Percentiles rank a stretch among this genome's conserved stretches.
phyloP scores from a whole-genome alignment of 1,140 invertebrate species.

The Harlomillsia oculata region DNA sequence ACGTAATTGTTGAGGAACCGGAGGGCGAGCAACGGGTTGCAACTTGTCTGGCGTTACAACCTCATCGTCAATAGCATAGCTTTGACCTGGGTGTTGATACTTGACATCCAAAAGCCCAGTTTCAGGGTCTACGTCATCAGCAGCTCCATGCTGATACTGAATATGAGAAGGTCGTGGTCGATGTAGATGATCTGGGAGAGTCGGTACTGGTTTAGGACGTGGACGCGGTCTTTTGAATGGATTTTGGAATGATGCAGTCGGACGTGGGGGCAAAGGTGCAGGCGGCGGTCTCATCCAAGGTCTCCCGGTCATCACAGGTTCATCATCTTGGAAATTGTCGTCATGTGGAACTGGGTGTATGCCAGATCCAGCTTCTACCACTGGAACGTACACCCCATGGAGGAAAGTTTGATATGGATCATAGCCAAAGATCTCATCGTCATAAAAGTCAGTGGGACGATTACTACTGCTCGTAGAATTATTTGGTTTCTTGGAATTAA shows the following conservation, averaged over 20 bases:
- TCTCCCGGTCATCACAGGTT: neutral
- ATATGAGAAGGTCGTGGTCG: slow-evolving; percentile 33
- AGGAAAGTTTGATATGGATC: slow-evolving; percentile 35
- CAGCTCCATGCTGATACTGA: slow-evolving; percentile 34
- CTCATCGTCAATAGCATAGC: slow-evolving; percentile 3
- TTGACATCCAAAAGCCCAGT: slow-evolving; percentile 23
- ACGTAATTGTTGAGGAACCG: slow-evolving; percentile 3
- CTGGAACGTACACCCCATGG: slow-evolving; percentile 33
- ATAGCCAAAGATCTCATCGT: slow-evolving; percentile 36
- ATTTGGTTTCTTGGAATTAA: slow-evolving; percentile 9
- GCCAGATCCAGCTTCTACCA: neutral
- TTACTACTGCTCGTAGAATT: slow-evolving; percentile 9
- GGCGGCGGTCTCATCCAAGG: neutral
- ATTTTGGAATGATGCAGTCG: neutral
- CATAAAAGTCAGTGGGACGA: slow-evolving; percentile 34
- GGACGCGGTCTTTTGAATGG: neutral
- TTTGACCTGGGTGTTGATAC: slow-evolving; percentile 20
- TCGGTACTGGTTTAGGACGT: slow-evolving; percentile 23
- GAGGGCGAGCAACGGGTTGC: neutral
- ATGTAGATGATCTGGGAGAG: slow-evolving; percentile 31
- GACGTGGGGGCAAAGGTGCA: too few species aligned
- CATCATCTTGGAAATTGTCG: neutral
- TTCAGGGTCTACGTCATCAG: slow-evolving; percentile 28
- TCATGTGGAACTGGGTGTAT: neutral
- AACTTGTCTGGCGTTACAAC: slow-evolving; percentile 13